Conservation (phyloP, 2,888 invertebrate species). For the Branchellion lobata region DNA sequence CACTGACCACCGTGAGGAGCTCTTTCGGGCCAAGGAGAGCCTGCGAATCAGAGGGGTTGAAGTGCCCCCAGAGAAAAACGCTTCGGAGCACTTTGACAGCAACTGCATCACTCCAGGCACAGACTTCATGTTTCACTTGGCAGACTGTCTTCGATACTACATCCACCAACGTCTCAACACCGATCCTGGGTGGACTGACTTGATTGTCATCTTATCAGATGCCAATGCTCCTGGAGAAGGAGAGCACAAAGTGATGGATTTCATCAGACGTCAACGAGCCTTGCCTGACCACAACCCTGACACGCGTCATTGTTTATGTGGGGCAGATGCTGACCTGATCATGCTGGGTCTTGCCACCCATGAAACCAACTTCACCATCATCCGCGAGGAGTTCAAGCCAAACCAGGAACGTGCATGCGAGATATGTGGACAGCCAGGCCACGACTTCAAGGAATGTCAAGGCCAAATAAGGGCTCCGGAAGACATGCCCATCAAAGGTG, state of each 20-base stretch:
- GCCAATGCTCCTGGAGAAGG: constrained; percentile 79
- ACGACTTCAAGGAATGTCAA: constrained; percentile 70
- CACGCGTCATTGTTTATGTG: constrained; percentile 94
- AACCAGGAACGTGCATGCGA: constrained; percentile 81
- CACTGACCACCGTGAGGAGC: constrained; percentile 69
- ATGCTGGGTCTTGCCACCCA: constrained; percentile 94
- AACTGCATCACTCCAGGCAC: constrained; percentile 99
- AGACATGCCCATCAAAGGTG: constrained; percentile 59
- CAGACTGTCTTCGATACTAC: constrained; percentile 75
- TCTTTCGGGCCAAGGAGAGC: constrained; percentile 67
- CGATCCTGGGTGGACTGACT: constrained; percentile 89
- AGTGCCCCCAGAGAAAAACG: constrained; percentile 73
- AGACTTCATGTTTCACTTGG: constrained; percentile 90
- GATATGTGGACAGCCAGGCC: constrained; percentile 75
- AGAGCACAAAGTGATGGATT: constrained; percentile 99
- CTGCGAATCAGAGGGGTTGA: constrained; percentile 57
- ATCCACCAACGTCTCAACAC: constrained; percentile 85
- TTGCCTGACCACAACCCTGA: constrained; percentile 74
- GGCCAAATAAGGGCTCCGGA: constrained; percentile 65
- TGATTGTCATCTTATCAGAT: constrained; percentile 90
- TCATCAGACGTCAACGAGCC: constrained; percentile 78
- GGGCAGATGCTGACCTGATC: constrained; percentile 96
- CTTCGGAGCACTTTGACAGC: constrained; percentile 92
- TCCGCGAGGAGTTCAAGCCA: constrained; percentile 60
- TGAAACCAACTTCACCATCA: constrained; percentile 97